Conservation (phyloP, 2,797 vertebrate species). For the Lagocephalus sceleratus region DNA sequence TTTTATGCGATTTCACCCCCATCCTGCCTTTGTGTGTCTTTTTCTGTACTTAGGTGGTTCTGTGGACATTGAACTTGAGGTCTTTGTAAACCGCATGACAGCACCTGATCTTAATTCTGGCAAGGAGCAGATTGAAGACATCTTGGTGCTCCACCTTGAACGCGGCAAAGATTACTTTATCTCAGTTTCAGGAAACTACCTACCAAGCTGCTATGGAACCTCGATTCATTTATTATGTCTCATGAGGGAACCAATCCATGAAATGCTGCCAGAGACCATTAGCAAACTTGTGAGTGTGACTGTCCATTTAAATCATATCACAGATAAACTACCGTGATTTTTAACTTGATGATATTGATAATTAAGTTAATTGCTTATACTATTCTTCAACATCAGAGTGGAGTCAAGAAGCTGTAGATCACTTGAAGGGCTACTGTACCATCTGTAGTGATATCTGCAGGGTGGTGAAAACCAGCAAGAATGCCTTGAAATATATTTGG, state of each 20-base stretch:
- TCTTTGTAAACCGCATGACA: conserved; percentile 91
- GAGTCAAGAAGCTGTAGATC: no score
- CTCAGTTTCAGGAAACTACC: conserved; percentile 89
- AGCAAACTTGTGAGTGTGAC: conserved; percentile 77
- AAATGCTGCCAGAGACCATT: conserved; percentile 80
- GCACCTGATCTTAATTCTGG: conserved; percentile 88
- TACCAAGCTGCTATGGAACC: conserved; percentile 92
- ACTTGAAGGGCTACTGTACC: no score
- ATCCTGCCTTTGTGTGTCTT: neutral
- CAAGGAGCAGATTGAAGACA: conserved; percentile 89
- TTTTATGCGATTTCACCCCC: no score
- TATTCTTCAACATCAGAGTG: no score
- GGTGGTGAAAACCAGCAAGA: no score
- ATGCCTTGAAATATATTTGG: no score
- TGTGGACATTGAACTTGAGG: conserved; percentile 86
- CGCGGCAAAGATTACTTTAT: conserved; percentile 97
- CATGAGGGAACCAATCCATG: conserved; percentile 88
- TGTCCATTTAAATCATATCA: neutral
- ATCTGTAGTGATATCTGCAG: no score
- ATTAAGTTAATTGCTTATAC: no score
- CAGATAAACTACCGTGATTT: neutral
- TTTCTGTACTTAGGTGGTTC: conserved; percentile 74
- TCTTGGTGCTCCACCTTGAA: conserved; percentile 89
- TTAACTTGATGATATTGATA: no score
- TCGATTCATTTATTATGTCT: conserved; percentile 83